These are phyloP conservation scores for Pandemis cinnamomeana DNA, from an alignment of 2,888 invertebrate genomes.

Conservation along the genomic window DNA sequence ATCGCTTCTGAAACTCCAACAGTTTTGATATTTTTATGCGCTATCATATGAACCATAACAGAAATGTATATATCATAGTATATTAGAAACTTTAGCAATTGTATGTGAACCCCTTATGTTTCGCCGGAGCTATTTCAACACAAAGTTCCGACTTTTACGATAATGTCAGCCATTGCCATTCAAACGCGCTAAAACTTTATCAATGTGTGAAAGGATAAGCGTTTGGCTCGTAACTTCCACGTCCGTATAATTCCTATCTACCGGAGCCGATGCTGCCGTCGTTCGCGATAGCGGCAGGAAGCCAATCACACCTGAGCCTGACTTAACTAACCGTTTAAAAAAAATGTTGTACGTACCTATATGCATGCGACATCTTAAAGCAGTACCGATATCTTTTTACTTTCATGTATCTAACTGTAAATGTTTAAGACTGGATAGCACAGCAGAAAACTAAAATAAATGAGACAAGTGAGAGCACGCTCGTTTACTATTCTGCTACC, in stretches of 20 bases:
- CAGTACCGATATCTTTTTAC: not conserved
- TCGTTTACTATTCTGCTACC: not conserved
- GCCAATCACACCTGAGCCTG: constrained; percentile 16
- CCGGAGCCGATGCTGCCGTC: constrained; percentile 44
- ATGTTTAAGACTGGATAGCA: no score
- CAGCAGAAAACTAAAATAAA: no score
- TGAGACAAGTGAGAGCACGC: not conserved
- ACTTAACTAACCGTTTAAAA: not conserved
- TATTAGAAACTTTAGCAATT: constrained; percentile 82
- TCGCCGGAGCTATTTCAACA: constrained; percentile 78
- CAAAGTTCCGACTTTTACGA: constrained; percentile 83
- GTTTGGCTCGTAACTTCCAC: constrained; percentile 68
- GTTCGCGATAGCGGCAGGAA: constrained; percentile 15
- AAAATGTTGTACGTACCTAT: not conserved
- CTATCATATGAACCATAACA: constrained; percentile 66
- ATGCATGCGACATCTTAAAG: not conserved
- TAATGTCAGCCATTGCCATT: constrained; percentile 84
- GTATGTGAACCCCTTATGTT: constrained; percentile 83
- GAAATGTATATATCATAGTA: constrained; percentile 74
- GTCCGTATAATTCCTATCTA: constrained; percentile 49
- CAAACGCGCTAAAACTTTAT: constrained; percentile 83
- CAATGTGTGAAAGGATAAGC: constrained; percentile 82
- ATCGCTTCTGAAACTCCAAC: constrained; percentile 53
- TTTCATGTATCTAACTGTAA: not conserved
- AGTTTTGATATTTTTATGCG: constrained; percentile 76